Evolutionary conservation across 2,888 invertebrate species (phyloP), one percentile per base, ranked within the genome.

Genomic region (Ochropleura plecta): DNA sequence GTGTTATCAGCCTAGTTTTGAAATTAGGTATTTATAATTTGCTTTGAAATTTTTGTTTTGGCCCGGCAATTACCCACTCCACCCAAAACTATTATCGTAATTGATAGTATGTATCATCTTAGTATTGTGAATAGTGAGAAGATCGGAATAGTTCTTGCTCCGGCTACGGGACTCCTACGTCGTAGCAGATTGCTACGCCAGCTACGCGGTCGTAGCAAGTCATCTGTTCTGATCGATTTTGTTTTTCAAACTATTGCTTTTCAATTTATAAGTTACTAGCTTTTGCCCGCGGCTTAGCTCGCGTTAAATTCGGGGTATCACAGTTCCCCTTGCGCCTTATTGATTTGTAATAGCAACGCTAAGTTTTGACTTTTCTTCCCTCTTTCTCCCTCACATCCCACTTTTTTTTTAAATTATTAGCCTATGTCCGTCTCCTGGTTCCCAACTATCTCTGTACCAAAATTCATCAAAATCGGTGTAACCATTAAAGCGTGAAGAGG

Each of bases 141-240:
- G 14, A 57, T 40, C 16, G 10, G 20, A 42, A 51, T 14, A 16
- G 4, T 30, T 18, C 14, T 68, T 40, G 20, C 62, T 8, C 49
- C 14, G 14, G n/a, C 40, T 63, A 16, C 12, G 40, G 18, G 2
- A 7, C 14, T 73, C 62, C 66, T 79, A 79, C 66, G 66, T 3
- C 78, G 79, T 73, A 79, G 79, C 66, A 9, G 6, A 8, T 40
- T 51, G 73, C 63, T 79, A 20, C 68, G 44, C 7, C 6, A 0
- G 48, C 55, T 62, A 79, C 66, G 73, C 14, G 9, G 1, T 48
- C 42, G 16, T 71, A 71, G 71, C 49, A 60, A 64, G 4, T 51
- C 8, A 30, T 40, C 10, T 10, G 18, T 8, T 9, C 5, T 18
- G 6, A 12, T 14, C 16, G 14, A 14, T 8, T 8, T 16, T 51